Percentiles rank a stretch among this genome's conserved stretches.
phyloP scores from a whole-genome alignment of 1,140 invertebrate species.

The Diorhabda carinulata region DNA sequence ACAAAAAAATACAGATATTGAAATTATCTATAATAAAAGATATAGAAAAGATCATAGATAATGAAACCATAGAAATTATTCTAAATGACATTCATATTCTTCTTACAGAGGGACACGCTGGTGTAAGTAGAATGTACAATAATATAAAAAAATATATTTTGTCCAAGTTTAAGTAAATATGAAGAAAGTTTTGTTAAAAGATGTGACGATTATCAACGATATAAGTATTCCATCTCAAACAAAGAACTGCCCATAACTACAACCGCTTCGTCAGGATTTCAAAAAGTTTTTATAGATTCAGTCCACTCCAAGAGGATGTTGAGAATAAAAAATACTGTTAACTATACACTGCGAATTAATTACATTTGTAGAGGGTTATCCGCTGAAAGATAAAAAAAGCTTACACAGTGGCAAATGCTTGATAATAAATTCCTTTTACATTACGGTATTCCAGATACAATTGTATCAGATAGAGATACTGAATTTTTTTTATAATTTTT shows the following conservation, averaged over 20 bases:
- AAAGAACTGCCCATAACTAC: conserved; percentile 25
- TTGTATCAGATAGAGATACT: no score
- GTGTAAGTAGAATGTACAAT: conserved; percentile 28
- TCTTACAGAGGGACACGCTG: conserved; percentile 28
- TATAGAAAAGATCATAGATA: conserved; percentile 11
- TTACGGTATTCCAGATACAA: conserved; percentile 30
- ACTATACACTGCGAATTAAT: conserved; percentile 28
- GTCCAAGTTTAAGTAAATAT: conserved; percentile 21
- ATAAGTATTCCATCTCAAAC: conserved; percentile 26
- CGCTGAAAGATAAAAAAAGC: conserved; percentile 24
- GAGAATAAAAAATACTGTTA: conserved; percentile 27
- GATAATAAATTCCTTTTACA: conserved; percentile 34
- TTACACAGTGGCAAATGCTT: conserved; percentile 9
- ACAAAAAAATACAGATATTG: no score
- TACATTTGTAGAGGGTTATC: conserved; percentile 28
- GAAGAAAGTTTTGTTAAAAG: conserved; percentile 26
- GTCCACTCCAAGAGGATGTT: conserved; percentile 26
- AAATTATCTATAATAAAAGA: neutral
- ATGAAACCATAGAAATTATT: conserved; percentile 20
- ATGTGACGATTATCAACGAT: conserved; percentile 29
- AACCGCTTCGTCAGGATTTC: conserved; percentile 24
- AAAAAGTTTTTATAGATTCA: conserved; percentile 29
- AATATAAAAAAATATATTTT: conserved; percentile 33
- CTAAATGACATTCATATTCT: conserved; percentile 24
- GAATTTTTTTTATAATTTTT: no score